These are phyloP conservation scores for Scolopax rusticola DNA, from an alignment of 2,797 vertebrate genomes.

Conservation along the genomic window DNA sequence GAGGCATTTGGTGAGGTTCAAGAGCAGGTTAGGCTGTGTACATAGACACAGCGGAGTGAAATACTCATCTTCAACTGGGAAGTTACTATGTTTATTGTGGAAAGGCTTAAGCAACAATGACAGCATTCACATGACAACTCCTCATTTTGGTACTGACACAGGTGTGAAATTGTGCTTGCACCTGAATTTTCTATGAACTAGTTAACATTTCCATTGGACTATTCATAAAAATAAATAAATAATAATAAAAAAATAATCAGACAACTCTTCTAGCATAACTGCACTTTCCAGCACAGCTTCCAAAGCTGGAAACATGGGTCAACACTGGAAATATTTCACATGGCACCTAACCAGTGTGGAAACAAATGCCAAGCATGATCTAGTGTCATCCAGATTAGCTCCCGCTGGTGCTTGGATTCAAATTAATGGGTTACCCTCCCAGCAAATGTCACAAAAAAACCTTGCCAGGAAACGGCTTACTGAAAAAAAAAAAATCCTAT, in stretches of 20 bases:
- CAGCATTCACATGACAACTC: neutral
- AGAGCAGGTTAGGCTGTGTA: neutral
- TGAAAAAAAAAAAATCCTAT: neutral
- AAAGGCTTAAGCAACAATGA: neutral
- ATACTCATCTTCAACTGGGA: neutral
- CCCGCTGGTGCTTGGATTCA: conserved; percentile 57
- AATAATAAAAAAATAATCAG: neutral
- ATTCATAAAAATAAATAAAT: neutral
- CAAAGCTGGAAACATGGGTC: conserved; percentile 61
- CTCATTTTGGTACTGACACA: neutral
- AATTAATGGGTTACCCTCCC: conserved; percentile 54
- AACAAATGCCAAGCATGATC: conserved; percentile 64
- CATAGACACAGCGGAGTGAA: neutral
- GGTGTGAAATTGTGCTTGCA: conserved; percentile 16
- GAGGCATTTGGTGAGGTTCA: neutral
- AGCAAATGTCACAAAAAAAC: conserved; percentile 49
- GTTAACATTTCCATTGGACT: conserved; percentile 30
- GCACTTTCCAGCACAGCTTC: conserved; percentile 49
- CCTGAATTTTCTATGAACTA: conserved; percentile 18
- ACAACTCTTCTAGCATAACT: neutral
- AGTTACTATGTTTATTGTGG: neutral
- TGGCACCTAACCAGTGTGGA: conserved; percentile 50
- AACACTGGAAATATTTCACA: conserved; percentile 59
- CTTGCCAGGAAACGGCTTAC: conserved; percentile 55
- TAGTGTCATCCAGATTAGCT: conserved; percentile 63